Percentiles rank a stretch among this genome's conserved stretches.
Conservation (phyloP, 2,888 invertebrate species). For the Stegana nigrithorax region DNA sequence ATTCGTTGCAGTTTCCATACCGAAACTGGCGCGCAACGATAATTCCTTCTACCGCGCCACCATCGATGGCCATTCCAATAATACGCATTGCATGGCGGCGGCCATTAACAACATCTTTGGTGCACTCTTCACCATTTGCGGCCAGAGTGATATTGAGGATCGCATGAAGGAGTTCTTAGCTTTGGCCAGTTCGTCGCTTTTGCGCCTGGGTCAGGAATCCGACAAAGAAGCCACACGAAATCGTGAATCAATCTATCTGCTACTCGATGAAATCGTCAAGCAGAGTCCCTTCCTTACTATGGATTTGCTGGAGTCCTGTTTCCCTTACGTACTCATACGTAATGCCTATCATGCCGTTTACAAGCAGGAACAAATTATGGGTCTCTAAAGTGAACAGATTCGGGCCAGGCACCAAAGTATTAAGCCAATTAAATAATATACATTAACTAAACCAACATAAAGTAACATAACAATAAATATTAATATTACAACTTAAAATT, state of each 20-base stretch:
- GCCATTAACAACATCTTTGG: constrained; percentile 97
- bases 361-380: constrained; percentile 80
- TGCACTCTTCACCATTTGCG: constrained; percentile 95
- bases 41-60: constrained; percentile 89
- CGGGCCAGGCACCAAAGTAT: neutral
- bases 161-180: constrained; percentile 96
- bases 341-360: constrained; percentile 98
- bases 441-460: neutral
- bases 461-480: neutral
- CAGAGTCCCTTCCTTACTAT: constrained; percentile 98
- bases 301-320: constrained; percentile 98
- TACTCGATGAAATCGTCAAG: constrained; percentile 97
- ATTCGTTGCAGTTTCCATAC: constrained; percentile 97
- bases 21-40: constrained; percentile 91
- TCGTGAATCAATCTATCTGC: constrained; percentile 95
- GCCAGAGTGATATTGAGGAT: constrained; percentile 95
- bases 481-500: neutral
- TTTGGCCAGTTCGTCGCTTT: constrained; percentile 92
- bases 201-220: constrained; percentile 94
- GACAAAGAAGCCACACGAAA: constrained; percentile 94
- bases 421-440: constrained; percentile 13
- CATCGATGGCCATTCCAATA: constrained; percentile 95
- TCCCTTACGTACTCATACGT: constrained; percentile 96
- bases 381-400: constrained; percentile 25
- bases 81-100: constrained; percentile 97